Percentiles rank a stretch among this genome's conserved stretches.
Evolutionary conservation across 1,140 invertebrate species (phyloP).

Genomic region (Bombus superbus): DNA sequence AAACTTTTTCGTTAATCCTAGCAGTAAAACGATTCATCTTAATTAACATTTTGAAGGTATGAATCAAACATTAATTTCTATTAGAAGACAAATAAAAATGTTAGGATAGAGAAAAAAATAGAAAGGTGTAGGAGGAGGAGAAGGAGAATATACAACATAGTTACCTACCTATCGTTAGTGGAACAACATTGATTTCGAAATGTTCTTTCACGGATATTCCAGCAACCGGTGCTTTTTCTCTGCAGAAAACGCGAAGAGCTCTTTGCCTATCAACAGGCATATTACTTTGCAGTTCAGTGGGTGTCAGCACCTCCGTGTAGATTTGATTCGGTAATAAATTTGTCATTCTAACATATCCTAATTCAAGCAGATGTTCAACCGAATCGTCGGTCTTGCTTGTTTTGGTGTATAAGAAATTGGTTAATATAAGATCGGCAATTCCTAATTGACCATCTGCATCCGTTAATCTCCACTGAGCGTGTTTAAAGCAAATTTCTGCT

Average conservation of each 20-base stretch:
- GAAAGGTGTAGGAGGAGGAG: background rate
- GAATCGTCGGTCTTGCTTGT: conserved; percentile 98
- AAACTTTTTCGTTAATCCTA: conserved; percentile 97
- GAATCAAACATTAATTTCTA: background rate
- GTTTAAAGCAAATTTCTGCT: conserved; percentile 99
- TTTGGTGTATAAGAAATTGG: conserved; percentile 99
- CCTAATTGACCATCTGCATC: conserved; percentile 98
- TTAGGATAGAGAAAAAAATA: conserved; percentile 65
- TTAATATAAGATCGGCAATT: conserved; percentile 96
- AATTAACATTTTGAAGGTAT: background rate
- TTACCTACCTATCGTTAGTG: conserved; percentile 92
- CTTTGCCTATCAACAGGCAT: conserved; percentile 93
- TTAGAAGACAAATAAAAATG: background rate
- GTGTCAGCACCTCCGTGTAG: conserved; percentile 95
- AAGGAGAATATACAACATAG: background rate
- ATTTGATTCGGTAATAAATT: conserved; percentile 97
- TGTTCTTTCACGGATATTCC: conserved; percentile 99
- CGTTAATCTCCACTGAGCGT: conserved; percentile 98
- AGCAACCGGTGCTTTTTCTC: conserved; percentile 95
- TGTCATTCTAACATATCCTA: conserved; percentile 98
- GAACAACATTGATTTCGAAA: conserved; percentile 98
- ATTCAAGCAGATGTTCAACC: conserved; percentile 97
- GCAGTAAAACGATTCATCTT: conserved; percentile 59
- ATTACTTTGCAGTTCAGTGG: conserved; percentile 93
- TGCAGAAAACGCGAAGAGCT: conserved; percentile 93